Evolutionary conservation across 1,140 invertebrate species (phyloP), one percentile per base, ranked within the genome.

Genomic region (Philotrypesis tridentata): DNA sequence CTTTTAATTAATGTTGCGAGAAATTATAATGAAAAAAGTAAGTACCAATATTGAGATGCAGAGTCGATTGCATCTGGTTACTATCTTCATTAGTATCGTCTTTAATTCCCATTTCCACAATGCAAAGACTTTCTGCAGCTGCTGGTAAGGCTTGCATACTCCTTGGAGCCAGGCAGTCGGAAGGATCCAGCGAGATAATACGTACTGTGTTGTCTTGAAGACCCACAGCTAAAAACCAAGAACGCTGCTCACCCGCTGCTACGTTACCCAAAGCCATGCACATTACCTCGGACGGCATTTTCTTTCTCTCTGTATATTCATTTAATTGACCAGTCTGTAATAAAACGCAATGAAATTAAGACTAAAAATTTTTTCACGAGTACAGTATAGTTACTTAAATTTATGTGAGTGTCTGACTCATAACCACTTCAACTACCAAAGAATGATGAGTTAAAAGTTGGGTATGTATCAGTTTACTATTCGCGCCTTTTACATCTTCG

Each of bases 211-310:
- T 98, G 85, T 99, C 99, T 37, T 97, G 95, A 11, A 99, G 92
- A 17, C 99, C 99, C 17, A 99, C 98, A 83, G 98, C 98, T 78
- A 99, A 93, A 89, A 99, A 99, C 92, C 98, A 96, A 1, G 97
- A 98, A 83, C 98, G 93, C 86, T 99, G 97, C 90, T 99, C 99
- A 29, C 98, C 98, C 21, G 95, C 93, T 0, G 98, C 97, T 0
- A 99, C 98, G 76, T 97, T 97, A 2, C 97, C 98, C 40, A 99
- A 89, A 0, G 98, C 98, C 99, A 99, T 99, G 86, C 99, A 99
- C 84, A 99, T 96, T 1, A 99, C 98, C 90, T 99, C 98, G 2
- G 97, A 95, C 8, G 97, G 96, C 95, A 99, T 97, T 88, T 99
- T 98, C 86, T 99, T 98, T 17, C 97, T 94, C 88, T 99, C 98